A percentile compares a stretch with the other conserved stretches of the same genome.
These are phyloP conservation scores for Botia kubotai DNA, from an alignment of 2,797 vertebrate species.

Conservation along the genomic window DNA sequence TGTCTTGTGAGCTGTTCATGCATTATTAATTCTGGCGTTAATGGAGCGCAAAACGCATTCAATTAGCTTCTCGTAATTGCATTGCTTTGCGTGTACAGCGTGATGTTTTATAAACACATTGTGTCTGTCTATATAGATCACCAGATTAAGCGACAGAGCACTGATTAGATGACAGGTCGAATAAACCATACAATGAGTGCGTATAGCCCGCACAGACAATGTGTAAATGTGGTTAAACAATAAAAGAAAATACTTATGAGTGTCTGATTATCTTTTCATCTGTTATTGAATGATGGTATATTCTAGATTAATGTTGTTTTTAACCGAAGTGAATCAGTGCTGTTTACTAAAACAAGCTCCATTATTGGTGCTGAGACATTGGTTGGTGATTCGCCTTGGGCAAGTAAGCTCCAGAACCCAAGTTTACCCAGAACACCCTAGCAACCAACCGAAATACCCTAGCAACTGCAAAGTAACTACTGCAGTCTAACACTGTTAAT, in stretches of 20 bases:
- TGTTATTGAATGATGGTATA: not conserved
- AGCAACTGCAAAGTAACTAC: no score
- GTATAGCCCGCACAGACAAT: not conserved
- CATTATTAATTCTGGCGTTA: constrained; percentile 26
- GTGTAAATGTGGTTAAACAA: not conserved
- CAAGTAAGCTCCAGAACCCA: no score
- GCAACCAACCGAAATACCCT: no score
- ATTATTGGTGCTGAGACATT: not conserved
- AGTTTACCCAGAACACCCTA: no score
- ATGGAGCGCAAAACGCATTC: constrained; percentile 28
- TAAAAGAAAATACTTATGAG: not conserved
- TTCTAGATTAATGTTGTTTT: not conserved
- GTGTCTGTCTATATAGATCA: not conserved
- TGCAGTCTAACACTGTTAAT: not conserved
- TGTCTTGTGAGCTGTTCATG: not conserved
- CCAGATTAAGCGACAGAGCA: not conserved
- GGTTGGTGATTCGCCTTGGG: not conserved
- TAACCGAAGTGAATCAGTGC: not conserved
- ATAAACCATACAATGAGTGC: not conserved
- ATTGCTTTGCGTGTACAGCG: constrained; percentile 17
- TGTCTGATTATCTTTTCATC: not conserved
- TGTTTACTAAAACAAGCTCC: not conserved
- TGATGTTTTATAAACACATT: not conserved
- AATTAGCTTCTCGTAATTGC: constrained; percentile 41
- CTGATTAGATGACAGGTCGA: constrained; percentile 28